Percentiles rank a stretch among this genome's conserved stretches.
Evolutionary conservation across 2,797 vertebrate species (phyloP).

Genomic region (Chelon auratus): DNA sequence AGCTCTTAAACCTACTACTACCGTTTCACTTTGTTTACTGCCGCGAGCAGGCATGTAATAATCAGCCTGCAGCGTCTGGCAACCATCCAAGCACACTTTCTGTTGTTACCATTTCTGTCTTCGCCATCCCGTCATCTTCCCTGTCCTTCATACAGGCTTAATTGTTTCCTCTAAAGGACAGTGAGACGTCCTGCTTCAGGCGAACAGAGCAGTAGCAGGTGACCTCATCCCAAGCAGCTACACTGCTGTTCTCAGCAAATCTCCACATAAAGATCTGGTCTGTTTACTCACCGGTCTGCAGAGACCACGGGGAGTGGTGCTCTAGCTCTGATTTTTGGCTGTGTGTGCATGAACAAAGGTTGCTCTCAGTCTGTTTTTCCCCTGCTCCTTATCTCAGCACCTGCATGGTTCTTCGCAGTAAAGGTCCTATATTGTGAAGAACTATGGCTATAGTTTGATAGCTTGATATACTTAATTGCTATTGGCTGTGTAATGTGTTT

Average conservation of each 20-base stretch:
- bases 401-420: neutral
- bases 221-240: conserved; percentile 42
- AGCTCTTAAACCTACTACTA: neutral
- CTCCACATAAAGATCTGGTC: conserved; percentile 22
- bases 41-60: neutral
- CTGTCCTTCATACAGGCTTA: conserved; percentile 2
- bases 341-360: conserved; percentile 22
- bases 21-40: conserved; percentile 2
- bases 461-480: no score
- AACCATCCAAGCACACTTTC: neutral
- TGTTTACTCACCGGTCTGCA: conserved; percentile 27
- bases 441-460: neutral
- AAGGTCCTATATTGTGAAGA: neutral
- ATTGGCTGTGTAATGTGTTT: no score
- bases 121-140: neutral
- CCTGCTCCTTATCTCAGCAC: neutral
- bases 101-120: neutral
- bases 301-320: conserved; percentile 14
- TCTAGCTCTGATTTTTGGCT: conserved; percentile 23
- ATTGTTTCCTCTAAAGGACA: conserved; percentile 32
- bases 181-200: conserved; percentile 8
- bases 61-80: conserved; percentile 20
- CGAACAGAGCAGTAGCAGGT: conserved; percentile 24
- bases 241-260: conserved; percentile 45
- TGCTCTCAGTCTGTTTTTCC: neutral